A percentile compares a stretch with the other conserved stretches of the same genome.
These are phyloP conservation scores for Anaspis maculata DNA, from an alignment of 2,888 invertebrate genomes.

Conservation along the genomic window DNA sequence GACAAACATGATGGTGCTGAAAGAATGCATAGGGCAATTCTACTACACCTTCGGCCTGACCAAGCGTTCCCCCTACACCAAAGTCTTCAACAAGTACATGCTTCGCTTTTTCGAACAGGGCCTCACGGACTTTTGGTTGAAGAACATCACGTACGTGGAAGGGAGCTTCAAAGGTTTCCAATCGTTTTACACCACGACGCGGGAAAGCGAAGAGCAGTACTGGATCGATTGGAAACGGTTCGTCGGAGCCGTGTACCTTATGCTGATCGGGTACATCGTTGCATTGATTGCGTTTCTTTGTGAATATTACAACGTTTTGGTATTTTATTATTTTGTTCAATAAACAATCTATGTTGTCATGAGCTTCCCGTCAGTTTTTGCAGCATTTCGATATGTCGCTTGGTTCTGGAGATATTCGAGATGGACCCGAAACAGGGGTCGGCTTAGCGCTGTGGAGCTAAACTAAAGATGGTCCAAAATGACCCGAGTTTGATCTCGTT, in stretches of 20 bases:
- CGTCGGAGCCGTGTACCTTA: conserved; percentile 15
- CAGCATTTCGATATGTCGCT: too few species aligned
- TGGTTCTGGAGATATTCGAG: too few species aligned
- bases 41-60: conserved; percentile 20
- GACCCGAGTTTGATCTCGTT: too few species aligned
- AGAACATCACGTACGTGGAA: conserved; percentile 3
- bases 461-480: too few species aligned
- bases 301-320: conserved; percentile 7
- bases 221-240: conserved; percentile 15
- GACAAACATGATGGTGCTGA: conserved; percentile 17
- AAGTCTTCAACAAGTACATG: conserved; percentile 13
- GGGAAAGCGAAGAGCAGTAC: too few species aligned
- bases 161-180: conserved; percentile 2
- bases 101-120: conserved; percentile 20
- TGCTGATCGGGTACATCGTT: conserved; percentile 12
- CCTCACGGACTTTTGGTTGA: conserved; percentile 16
- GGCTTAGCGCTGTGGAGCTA: too few species aligned
- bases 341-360: too few species aligned
- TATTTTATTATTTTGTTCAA: too few species aligned
- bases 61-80: conserved; percentile 21
- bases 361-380: too few species aligned
- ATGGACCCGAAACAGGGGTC: too few species aligned
- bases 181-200: too few species aligned
- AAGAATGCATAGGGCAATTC: conserved; percentile 18
- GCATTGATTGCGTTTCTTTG: conserved; percentile 14